Conservation (phyloP, 2,888 invertebrate genomes). For the Drosophila mimetica region DNA sequence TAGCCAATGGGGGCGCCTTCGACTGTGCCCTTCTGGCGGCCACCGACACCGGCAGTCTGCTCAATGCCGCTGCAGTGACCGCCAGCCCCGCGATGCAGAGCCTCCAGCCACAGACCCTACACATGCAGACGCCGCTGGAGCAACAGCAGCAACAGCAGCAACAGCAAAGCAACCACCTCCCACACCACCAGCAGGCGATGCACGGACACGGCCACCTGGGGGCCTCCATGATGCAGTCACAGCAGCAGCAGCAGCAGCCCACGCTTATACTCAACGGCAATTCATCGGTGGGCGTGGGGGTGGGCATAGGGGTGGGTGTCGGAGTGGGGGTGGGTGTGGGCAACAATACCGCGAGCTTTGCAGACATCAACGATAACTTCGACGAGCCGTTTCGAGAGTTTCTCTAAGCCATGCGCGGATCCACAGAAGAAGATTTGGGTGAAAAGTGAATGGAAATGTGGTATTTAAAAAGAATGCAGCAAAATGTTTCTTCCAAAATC, state of each 20-base stretch:
- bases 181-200: constrained; percentile 56
- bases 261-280: constrained; percentile 69
- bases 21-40: constrained; percentile 81
- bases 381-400: constrained; percentile 84
- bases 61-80: constrained; percentile 62
- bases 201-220: constrained; percentile 63
- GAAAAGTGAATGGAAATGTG: too few species aligned
- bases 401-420: constrained; percentile 80
- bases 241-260: constrained; percentile 57
- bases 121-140: constrained; percentile 66
- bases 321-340: constrained; percentile 31
- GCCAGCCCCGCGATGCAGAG: constrained; percentile 72
- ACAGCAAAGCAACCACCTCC: constrained; percentile 47
- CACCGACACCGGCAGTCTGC: constrained; percentile 57
- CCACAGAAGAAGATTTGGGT: too few species aligned
- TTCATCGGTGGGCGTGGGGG: constrained; percentile 50
- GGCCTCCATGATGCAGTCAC: constrained; percentile 61
- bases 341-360: constrained; percentile 53
- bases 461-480: too few species aligned
- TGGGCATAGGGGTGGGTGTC: constrained; percentile 20
- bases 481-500: too few species aligned
- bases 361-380: constrained; percentile 82
- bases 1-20: constrained; percentile 68
- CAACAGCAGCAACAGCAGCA: constrained; percentile 48
- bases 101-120: constrained; percentile 74